These are phyloP conservation scores for Neodiprion pinetum DNA, from an alignment of 1,140 invertebrate genomes.

Conservation along the genomic window DNA sequence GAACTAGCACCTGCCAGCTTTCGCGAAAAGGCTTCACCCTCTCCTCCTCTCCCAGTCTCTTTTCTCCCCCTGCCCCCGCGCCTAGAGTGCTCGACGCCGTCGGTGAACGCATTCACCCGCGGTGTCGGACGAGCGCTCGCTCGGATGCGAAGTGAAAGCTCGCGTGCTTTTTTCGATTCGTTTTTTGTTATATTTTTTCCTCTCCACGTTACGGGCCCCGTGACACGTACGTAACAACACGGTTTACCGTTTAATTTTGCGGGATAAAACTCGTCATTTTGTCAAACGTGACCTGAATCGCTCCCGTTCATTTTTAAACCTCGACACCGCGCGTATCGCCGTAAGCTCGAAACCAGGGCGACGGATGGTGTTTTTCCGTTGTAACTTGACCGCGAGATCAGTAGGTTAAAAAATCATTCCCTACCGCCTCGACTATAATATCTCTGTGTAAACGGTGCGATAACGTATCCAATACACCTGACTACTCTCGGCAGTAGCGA, in stretches of 20 bases:
- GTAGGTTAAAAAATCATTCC: too few relatives aligned
- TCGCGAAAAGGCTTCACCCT: neutral
- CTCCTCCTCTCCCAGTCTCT: neutral
- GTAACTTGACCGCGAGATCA: too few relatives aligned
- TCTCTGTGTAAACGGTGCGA: too few relatives aligned
- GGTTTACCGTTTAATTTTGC: neutral
- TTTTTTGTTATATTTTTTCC: neutral
- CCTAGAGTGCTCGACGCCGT: neutral
- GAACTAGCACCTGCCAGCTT: conserved; percentile 6
- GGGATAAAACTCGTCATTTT: neutral
- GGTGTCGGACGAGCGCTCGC: neutral
- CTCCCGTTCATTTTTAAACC: neutral
- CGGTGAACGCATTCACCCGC: neutral
- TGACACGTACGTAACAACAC: neutral
- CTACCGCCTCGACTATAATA: too few relatives aligned
- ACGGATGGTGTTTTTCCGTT: too few relatives aligned
- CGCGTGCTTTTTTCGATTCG: neutral
- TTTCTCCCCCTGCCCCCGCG: neutral
- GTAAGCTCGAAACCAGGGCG: too few relatives aligned
- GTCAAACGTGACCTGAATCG: neutral
- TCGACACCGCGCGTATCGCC: too few relatives aligned
- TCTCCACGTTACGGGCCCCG: neutral
- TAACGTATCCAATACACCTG: too few relatives aligned
- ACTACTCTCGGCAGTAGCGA: too few relatives aligned
- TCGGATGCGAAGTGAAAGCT: neutral